These are phyloP conservation scores for Drosophila maculinotata DNA, from an alignment of 2,888 invertebrate species.

Conservation along the genomic window DNA sequence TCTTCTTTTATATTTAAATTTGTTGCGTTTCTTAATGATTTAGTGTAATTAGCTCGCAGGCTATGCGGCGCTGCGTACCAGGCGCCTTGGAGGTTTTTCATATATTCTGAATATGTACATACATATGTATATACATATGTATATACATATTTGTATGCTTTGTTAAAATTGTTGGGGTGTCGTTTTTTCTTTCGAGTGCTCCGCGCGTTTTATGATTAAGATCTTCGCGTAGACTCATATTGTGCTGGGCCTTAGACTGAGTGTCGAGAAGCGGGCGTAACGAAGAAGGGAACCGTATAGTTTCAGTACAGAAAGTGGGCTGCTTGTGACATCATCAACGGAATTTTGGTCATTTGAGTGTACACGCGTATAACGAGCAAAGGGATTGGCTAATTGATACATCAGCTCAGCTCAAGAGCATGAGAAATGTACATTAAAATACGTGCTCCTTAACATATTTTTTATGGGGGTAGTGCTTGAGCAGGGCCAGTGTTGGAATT, in stretches of 20 bases:
- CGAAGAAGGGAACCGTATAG: slow-evolving; percentile 36
- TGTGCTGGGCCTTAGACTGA: slow-evolving; percentile 22
- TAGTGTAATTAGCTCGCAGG: slow-evolving; percentile 67
- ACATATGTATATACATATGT: slow-evolving; percentile 9
- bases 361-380: slow-evolving; percentile 15
- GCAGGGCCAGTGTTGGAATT: slow-evolving; percentile 16
- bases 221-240: slow-evolving; percentile 55
- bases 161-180: slow-evolving; percentile 38
- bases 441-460: slow-evolving; percentile 4
- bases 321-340: slow-evolving; percentile 73
- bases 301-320: slow-evolving; percentile 58
- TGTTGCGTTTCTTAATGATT: slow-evolving; percentile 69
- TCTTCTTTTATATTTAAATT: slow-evolving; percentile 65
- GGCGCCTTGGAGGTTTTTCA: slow-evolving; percentile 44
- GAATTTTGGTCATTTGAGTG: slow-evolving; percentile 39
- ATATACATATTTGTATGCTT: slow-evolving; percentile 1
- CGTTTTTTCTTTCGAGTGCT: slow-evolving; percentile 27
- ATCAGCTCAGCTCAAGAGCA: slow-evolving; percentile 23
- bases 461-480: slow-evolving; percentile 22
- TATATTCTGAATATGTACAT: slow-evolving; percentile 13
- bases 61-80: slow-evolving; percentile 50
- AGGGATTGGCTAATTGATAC: slow-evolving; percentile 70
- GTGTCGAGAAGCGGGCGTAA: slow-evolving; percentile 47
- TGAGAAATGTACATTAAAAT: slow-evolving; percentile 43
- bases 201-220: slow-evolving; percentile 66